Evolutionary conservation across 2,888 invertebrate genomes (phyloP).

Genomic region (Drosophila setosimentum): DNA sequence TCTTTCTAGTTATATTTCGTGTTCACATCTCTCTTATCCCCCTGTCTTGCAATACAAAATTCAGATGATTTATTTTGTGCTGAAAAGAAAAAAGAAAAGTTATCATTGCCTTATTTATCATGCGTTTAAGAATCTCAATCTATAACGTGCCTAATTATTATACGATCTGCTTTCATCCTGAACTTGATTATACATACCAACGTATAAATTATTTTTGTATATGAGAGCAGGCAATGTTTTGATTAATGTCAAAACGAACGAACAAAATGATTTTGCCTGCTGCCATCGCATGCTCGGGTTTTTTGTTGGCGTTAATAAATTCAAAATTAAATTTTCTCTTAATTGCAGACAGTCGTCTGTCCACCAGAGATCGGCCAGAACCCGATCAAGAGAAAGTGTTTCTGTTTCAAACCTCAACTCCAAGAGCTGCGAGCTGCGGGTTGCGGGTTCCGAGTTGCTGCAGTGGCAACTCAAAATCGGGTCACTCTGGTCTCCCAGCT

Average conservation of each 20-base stretch:
- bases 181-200: constrained; percentile 49
- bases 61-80: constrained; percentile 40
- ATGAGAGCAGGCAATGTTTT: constrained; percentile 49
- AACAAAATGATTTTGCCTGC: constrained; percentile 50
- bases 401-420: constrained; percentile 52
- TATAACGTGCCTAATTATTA: constrained; percentile 59
- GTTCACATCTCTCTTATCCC: background rate
- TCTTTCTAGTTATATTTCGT: background rate
- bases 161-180: constrained; percentile 42
- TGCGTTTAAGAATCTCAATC: constrained; percentile 47
- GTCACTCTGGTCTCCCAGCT: constrained; percentile 43
- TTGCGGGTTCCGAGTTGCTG: constrained; percentile 28
- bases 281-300: constrained; percentile 19
- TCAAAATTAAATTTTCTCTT: constrained; percentile 80
- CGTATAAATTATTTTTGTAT: constrained; percentile 42
- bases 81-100: constrained; percentile 35
- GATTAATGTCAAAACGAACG: constrained; percentile 75
- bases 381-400: constrained; percentile 76
- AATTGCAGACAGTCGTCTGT: constrained; percentile 66
- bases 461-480: constrained; percentile 59
- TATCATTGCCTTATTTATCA: constrained; percentile 43
- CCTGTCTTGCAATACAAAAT: background rate
- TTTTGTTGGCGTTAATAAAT: constrained; percentile 68
- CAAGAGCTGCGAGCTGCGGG: constrained; percentile 31
- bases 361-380: constrained; percentile 49